Percentiles rank a stretch among this genome's conserved stretches.
Conservation (phyloP, 2,113 vertebrate genomes). For the Smithornis capensis region DNA sequence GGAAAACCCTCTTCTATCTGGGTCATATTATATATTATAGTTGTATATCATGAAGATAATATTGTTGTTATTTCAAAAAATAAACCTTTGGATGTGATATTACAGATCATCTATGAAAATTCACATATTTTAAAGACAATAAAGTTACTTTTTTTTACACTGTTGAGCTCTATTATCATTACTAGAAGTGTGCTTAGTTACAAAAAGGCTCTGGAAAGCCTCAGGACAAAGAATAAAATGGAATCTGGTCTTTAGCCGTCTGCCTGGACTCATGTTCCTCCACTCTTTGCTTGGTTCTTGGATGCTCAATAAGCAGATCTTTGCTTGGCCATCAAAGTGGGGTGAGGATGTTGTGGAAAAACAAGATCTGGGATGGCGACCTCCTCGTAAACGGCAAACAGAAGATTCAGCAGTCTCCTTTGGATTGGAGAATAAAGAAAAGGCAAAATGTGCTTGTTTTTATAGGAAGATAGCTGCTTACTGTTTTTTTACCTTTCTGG, state of each 20-base stretch:
- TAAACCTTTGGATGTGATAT: not conserved
- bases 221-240: not conserved
- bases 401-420: not conserved
- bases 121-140: not conserved
- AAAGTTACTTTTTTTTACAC: not conserved
- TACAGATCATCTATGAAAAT: not conserved
- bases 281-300: not conserved
- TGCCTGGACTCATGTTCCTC: not conserved
- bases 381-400: not conserved
- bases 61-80: not conserved
- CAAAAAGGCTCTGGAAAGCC: not conserved
- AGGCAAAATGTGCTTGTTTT: not conserved
- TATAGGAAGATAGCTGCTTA: not conserved
- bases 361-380: not conserved
- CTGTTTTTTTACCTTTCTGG: not conserved
- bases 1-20: not conserved
- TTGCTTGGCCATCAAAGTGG: not conserved
- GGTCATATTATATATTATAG: not conserved
- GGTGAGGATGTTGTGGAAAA: not conserved
- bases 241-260: not conserved
- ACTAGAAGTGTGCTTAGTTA: not conserved
- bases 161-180: not conserved
- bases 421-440: not conserved
- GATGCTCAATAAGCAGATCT: not conserved
- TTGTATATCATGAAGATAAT: not conserved